These are phyloP conservation scores for Chaitophorus viminalis DNA, from an alignment of 2,888 invertebrate species.

Conservation along the genomic window DNA sequence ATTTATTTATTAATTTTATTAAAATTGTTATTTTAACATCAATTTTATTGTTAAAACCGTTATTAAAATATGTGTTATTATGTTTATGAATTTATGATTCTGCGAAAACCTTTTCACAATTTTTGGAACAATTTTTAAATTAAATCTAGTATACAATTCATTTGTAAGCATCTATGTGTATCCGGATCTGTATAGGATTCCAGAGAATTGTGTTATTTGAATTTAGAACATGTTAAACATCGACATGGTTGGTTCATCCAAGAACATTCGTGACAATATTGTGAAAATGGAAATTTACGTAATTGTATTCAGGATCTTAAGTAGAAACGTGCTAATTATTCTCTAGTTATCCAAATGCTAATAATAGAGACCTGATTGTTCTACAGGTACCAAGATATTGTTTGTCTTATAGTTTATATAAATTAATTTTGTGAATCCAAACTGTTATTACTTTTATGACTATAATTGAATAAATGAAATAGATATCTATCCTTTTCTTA, in stretches of 20 bases:
- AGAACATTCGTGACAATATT: not conserved
- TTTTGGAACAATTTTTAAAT: too few species aligned
- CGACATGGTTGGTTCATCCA: not conserved
- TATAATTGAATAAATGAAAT: too few species aligned
- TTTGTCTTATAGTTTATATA: too few species aligned
- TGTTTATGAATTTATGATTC: too few species aligned
- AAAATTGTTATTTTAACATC: too few species aligned
- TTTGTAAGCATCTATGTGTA: not conserved
- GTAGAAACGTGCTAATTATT: slow-evolving; percentile 18
- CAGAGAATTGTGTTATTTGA: not conserved
- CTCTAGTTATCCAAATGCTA: slow-evolving; percentile 3
- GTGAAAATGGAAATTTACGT: slow-evolving; percentile 6
- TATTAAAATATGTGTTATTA: too few species aligned
- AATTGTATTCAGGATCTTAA: slow-evolving; percentile 10
- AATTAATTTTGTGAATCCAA: too few species aligned
- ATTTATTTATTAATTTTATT: too few species aligned
- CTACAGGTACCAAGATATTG: not conserved
- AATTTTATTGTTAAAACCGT: too few species aligned
- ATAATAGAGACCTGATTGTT: not conserved
- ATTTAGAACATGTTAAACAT: not conserved
- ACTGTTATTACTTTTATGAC: too few species aligned
- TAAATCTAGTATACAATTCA: not conserved
- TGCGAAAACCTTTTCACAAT: too few species aligned
- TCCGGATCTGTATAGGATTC: not conserved
- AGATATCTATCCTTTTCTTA: not conserved